Evolutionary conservation across 1,140 invertebrate species (phyloP), one percentile per base, ranked within the genome.

Genomic region (Bombus polaris): DNA sequence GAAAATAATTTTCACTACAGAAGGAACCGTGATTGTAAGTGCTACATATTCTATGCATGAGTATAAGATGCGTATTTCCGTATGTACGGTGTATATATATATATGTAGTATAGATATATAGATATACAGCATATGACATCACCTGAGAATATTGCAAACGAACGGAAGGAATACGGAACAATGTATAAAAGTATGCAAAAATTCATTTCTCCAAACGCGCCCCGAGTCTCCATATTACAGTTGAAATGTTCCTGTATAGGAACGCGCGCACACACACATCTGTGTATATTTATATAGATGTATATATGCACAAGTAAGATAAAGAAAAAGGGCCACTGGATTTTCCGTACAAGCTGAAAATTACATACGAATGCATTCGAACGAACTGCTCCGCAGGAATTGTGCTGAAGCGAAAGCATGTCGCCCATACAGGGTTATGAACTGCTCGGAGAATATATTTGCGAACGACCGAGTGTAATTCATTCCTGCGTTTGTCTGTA

Each of bases 301-400:
- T 71, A 22, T 73, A 65, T 8, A 37, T 35, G 18, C 4, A 12
- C 13, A 62, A 32, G 13, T 1, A 37, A 39, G 8, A 42, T 28
- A 72, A 71, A 83, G 86, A 86, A 90, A 85, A 89, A 89, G 83
- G 89, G 83, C 59, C 85, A 88, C 76, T 72, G 83, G 86, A 90
- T 90, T 86, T 86, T 86, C 89, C 75, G 68, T 81, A 84, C 72
- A n/a, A 84, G 81, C 75, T 75, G 85, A 89, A 85, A 89, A 89
- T 89, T 89, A 88, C 88, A 89, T 89, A 77, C 84, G 88, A 87
- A 83, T 87, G 77, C 88, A 81, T 89, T 88, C 77, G 72, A 75
- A 82, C 83, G 87, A 80, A 79, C 59, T 80, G 62, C 70, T 88
- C 71, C n/a, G 72, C 1, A 71, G 62, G 83, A 84, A 71, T 85